phyloP scores from a whole-genome alignment of 1,140 invertebrate species.

The Planococcus citri region DNA sequence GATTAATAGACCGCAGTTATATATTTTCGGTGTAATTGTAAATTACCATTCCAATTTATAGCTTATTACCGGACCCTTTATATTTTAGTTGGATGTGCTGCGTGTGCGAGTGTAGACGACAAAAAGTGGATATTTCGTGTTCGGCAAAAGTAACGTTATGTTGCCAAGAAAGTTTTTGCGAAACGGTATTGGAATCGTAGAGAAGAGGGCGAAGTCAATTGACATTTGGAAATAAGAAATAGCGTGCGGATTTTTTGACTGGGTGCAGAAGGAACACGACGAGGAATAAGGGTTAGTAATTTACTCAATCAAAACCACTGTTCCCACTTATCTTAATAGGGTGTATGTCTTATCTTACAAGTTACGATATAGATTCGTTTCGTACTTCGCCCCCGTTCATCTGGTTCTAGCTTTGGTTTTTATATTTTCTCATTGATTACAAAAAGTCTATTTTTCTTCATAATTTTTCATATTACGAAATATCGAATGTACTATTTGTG shows the following conservation, averaged over 20 bases:
- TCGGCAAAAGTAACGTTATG: not conserved
- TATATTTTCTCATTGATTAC: too few relatives aligned
- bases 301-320: conserved; percentile 20
- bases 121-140: not conserved
- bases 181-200: conserved; percentile 7
- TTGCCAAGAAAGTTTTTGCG: conserved; percentile 12
- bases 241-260: not conserved
- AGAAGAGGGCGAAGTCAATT: not conserved
- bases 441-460: too few relatives aligned
- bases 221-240: conserved; percentile 13
- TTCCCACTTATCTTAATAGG: conserved; percentile 20
- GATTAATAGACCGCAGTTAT: conserved; percentile 7
- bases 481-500: too few relatives aligned
- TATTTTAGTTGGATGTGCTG: not conserved
- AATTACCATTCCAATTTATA: conserved; percentile 18
- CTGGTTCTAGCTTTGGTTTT: not conserved
- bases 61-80: conserved; percentile 19
- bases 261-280: not conserved
- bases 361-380: too few relatives aligned
- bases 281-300: not conserved
- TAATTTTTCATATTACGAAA: too few relatives aligned
- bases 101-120: not conserved
- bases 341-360: conserved; percentile 8
- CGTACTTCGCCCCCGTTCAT: not conserved
- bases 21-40: conserved; percentile 9